phyloP scores from a whole-genome alignment of 1,140 invertebrate species.

The Drosophila sturtevanti region DNA sequence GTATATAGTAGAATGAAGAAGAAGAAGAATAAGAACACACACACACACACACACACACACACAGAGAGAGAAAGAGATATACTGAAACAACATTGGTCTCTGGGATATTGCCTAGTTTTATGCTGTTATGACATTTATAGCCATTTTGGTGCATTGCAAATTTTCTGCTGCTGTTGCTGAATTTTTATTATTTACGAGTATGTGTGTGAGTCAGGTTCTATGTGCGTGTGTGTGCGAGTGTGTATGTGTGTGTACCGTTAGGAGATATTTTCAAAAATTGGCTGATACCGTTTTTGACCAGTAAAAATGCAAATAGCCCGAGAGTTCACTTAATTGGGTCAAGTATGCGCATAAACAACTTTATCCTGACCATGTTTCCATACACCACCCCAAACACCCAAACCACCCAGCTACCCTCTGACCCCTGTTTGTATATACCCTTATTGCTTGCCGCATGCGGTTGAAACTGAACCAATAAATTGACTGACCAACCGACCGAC shows the following conservation, averaged over 20 bases:
- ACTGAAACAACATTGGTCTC: slow-evolving; percentile 17
- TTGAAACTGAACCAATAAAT: neutral
- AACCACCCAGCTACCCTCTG: neutral
- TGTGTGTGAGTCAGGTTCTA: slow-evolving; percentile 10
- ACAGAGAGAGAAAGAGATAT: neutral
- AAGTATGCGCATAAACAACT: slow-evolving; percentile 83
- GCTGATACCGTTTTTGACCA: slow-evolving; percentile 52
- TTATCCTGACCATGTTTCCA: neutral
- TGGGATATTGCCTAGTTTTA: slow-evolving; percentile 44
- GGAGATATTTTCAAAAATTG: slow-evolving; percentile 60
- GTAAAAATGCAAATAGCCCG: slow-evolving; percentile 65
- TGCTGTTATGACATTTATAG: slow-evolving; percentile 53
- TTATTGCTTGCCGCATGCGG: neutral
- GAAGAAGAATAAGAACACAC: neutral
- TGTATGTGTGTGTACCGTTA: slow-evolving; percentile 31
- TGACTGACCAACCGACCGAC: neutral
- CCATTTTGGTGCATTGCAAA: slow-evolving; percentile 61
- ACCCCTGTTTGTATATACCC: neutral
- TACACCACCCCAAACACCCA: neutral
- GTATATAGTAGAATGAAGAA: neutral
- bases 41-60: neutral
- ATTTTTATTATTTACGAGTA: slow-evolving; percentile 67
- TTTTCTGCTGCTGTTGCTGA: slow-evolving; percentile 61
- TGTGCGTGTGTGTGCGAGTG: slow-evolving; percentile 2
- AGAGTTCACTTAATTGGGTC: slow-evolving; percentile 68